A percentile compares a stretch with the other conserved stretches of the same genome.
These are phyloP conservation scores for Avahi laniger DNA, from an alignment of 2,797 vertebrate species.

Conservation along the genomic window DNA sequence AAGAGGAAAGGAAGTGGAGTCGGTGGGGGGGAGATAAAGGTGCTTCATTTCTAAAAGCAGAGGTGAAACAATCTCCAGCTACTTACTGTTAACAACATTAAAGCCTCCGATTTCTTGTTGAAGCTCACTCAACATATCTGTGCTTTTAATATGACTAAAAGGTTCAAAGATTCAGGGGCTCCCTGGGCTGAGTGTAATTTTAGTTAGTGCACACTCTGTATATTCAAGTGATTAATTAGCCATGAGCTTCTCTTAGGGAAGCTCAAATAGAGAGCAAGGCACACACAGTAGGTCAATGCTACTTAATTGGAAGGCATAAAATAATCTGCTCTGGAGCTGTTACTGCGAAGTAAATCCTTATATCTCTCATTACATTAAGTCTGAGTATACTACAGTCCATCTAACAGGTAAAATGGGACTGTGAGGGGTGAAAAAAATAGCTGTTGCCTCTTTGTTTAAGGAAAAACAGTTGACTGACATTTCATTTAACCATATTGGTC, in stretches of 20 bases:
- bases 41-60: not conserved
- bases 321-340: not conserved
- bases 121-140: not conserved
- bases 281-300: constrained; percentile 42
- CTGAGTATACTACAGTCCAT: not conserved
- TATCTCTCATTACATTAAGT: not conserved
- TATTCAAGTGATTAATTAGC: constrained; percentile 49
- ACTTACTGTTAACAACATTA: not conserved
- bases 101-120: not conserved
- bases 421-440: not conserved
- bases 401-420: not conserved
- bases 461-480: not conserved
- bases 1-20: not conserved
- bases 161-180: not conserved
- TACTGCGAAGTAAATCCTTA: not conserved
- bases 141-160: constrained; percentile 35
- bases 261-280: constrained; percentile 33
- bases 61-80: not conserved
- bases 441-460: not conserved
- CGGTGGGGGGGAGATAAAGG: not conserved
- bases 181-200: constrained; percentile 26
- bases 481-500: not conserved
- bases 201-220: constrained; percentile 5
- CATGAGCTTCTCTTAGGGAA: constrained; percentile 35
- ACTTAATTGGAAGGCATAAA: constrained; percentile 54